These are phyloP conservation scores for Plebejus melissa DNA, from an alignment of 2,888 invertebrate species.

Conservation along the genomic window DNA sequence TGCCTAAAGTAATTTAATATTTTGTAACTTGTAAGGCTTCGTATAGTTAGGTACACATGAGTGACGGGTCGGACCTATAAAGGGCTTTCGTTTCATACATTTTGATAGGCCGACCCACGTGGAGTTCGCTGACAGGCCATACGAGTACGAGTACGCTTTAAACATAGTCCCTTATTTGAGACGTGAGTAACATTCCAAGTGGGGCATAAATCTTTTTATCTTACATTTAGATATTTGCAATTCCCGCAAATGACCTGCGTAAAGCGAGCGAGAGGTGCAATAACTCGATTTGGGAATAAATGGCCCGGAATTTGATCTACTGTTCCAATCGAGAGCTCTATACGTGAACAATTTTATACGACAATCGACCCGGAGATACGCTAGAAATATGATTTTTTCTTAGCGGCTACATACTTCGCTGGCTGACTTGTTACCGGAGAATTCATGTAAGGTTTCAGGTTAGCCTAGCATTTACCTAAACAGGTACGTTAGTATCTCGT, in stretches of 20 bases:
- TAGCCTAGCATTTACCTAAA: not conserved
- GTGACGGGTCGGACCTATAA: constrained; percentile 25
- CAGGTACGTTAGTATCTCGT: not conserved
- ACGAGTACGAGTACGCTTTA: constrained; percentile 19
- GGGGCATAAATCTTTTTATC: constrained; percentile 44
- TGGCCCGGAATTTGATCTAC: constrained; percentile 74
- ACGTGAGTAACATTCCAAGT: constrained; percentile 42
- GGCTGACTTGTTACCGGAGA: not conserved
- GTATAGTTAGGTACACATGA: constrained; percentile 13
- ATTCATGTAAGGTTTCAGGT: not conserved
- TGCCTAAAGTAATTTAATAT: not conserved
- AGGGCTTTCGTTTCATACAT: constrained; percentile 25
- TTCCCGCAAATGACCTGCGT: constrained; percentile 70
- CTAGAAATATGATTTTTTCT: constrained; percentile 34
- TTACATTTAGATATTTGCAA: constrained; percentile 52
- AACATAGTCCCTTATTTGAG: constrained; percentile 34
- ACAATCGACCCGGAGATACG: constrained; percentile 60
- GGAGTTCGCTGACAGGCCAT: constrained; percentile 23
- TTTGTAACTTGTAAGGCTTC: not conserved
- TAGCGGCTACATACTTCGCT: not conserved
- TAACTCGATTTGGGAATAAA: constrained; percentile 76
- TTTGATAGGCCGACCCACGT: constrained; percentile 24
- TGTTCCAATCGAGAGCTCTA: constrained; percentile 48
- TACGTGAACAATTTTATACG: constrained; percentile 52
- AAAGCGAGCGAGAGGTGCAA: constrained; percentile 71